A percentile compares a stretch with the other conserved stretches of the same genome.
Evolutionary conservation across 2,797 vertebrate species (phyloP).

Genomic region (Oophaga sylvatica): DNA sequence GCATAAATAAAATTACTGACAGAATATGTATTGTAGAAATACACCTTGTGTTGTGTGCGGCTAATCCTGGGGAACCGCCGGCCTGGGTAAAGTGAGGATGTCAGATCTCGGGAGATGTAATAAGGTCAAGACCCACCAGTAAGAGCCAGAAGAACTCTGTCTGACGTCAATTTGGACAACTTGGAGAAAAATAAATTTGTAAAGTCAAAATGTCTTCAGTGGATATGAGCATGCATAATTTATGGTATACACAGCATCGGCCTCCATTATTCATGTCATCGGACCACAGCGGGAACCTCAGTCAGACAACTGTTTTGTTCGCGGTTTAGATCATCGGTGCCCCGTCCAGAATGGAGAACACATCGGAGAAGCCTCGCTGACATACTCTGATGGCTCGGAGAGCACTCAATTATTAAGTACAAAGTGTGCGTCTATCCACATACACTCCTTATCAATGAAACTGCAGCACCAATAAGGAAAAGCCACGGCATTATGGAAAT

Average conservation of each 20-base stretch:
- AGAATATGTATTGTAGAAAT: neutral
- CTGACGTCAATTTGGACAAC: neutral
- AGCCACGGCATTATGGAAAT: too few species aligned
- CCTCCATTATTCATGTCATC: conserved; percentile 7
- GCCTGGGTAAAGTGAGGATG: neutral
- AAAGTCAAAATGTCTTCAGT: neutral
- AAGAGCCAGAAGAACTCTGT: neutral
- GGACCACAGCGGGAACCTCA: neutral
- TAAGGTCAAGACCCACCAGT: neutral
- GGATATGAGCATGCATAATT: neutral
- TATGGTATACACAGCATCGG: neutral
- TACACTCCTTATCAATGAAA: too few species aligned
- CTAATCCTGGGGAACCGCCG: too few species aligned
- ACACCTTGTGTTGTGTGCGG: neutral
- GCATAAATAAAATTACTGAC: neutral
- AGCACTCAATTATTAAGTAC: too few species aligned
- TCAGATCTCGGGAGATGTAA: neutral
- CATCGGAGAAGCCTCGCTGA: neutral
- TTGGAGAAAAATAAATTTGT: neutral
- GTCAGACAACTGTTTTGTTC: neutral
- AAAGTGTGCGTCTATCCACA: too few species aligned
- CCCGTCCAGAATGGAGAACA: neutral
- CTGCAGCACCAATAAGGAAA: too few species aligned
- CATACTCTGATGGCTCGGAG: neutral
- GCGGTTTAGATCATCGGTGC: neutral